A percentile compares a stretch with the other conserved stretches of the same genome.
phyloP scores from a whole-genome alignment of 1,140 invertebrate species.

The Zaprionus tsacasi region DNA sequence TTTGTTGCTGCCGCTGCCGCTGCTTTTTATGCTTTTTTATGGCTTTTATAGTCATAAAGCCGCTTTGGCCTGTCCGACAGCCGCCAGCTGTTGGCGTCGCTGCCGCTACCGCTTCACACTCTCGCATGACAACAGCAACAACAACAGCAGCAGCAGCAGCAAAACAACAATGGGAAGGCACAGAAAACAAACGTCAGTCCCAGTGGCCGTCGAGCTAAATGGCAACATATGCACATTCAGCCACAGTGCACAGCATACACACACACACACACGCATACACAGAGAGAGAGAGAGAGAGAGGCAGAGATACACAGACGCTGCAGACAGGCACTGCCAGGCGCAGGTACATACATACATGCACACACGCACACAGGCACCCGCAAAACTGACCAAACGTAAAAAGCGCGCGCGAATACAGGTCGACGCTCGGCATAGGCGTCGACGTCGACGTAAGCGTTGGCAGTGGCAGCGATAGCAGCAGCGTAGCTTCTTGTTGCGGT shows the following conservation, averaged over 20 bases:
- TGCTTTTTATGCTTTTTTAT: constrained; percentile 76
- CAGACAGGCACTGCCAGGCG: background rate
- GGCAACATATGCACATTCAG: constrained; percentile 66
- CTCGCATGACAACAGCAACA: constrained; percentile 45
- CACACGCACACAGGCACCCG: constrained; percentile 26
- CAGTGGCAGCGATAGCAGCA: constrained; percentile 9
- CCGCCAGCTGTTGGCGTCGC: constrained; percentile 66
- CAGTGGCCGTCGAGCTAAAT: constrained; percentile 54
- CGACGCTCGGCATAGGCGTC: constrained; percentile 66
- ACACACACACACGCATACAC: background rate
- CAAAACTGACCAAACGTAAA: constrained; percentile 59
- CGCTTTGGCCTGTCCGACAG: constrained; percentile 59
- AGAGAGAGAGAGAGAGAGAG: background rate
- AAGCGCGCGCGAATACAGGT: constrained; percentile 81
- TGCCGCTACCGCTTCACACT: constrained; percentile 51
- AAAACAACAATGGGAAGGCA: constrained; percentile 45
- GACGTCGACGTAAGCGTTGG: constrained; percentile 12
- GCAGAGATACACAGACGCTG: background rate
- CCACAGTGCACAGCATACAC: constrained; percentile 30
- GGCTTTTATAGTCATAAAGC: constrained; percentile 77
- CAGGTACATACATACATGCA: constrained; percentile 11
- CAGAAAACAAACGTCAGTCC: constrained; percentile 44
- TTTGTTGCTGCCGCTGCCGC: constrained; percentile 41
- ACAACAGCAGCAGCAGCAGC: constrained; percentile 38
- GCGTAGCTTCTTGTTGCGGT: constrained; percentile 44